Percentiles rank a stretch among this genome's conserved stretches.
phyloP scores from a whole-genome alignment of 2,113 vertebrate species.

The Periophthalmodon schlosseri region DNA sequence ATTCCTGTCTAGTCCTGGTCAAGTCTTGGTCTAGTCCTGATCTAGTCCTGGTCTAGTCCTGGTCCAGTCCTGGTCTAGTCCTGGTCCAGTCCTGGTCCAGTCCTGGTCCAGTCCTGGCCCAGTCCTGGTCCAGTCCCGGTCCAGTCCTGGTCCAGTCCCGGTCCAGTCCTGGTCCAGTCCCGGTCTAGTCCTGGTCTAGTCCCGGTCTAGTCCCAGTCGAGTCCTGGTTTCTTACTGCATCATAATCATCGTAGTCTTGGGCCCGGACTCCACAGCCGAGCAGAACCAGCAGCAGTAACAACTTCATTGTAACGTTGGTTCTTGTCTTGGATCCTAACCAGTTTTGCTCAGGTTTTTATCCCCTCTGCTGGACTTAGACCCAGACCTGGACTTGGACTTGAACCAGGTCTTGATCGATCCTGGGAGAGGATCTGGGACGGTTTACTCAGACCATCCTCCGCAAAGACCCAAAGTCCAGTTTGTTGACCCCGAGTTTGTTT shows the following conservation, averaged over 20 bases:
- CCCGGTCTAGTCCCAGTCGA: not conserved
- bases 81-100: not conserved
- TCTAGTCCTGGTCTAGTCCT: not conserved
- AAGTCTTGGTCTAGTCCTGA: not conserved
- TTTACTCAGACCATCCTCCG: not conserved
- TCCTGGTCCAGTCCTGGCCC: too few relatives aligned
- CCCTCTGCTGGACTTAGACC: not conserved
- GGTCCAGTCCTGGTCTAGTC: not conserved
- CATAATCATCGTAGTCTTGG: not conserved
- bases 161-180: too few relatives aligned
- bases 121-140: too few relatives aligned
- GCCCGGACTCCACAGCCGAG: not conserved
- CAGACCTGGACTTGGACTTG: not conserved
- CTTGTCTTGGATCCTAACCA: not conserved
- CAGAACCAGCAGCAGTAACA: not conserved
- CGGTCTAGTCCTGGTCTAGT: not conserved
- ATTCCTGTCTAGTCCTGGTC: too few relatives aligned
- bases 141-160: not conserved
- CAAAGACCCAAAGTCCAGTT: not conserved
- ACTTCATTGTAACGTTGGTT: not conserved
- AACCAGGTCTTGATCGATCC: not conserved
- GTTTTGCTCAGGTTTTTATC: not conserved
- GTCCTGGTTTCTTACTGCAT: not conserved
- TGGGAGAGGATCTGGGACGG: not conserved
- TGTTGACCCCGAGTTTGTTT: not conserved